Evolutionary conservation across 2,113 vertebrate genomes (phyloP), one percentile per base, ranked within the genome.

Genomic region (Triplophysa siluroides): DNA sequence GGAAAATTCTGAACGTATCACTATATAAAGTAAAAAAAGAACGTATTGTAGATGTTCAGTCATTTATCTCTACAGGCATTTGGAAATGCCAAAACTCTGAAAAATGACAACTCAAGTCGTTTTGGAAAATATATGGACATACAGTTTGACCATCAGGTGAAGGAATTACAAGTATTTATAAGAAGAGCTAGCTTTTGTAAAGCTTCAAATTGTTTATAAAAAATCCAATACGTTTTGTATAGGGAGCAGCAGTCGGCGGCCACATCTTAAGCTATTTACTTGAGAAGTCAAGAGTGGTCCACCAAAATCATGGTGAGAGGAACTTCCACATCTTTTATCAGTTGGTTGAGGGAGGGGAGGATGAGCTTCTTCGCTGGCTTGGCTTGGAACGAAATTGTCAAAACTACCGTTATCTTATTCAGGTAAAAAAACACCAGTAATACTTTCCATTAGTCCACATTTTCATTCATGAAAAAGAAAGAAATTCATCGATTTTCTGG

Each of bases 101-200:
- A 95, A 85, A 99, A 99, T 21, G 96, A 99, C 93, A 99, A 99
- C 90, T 99, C 98, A 0, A 99, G 98, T 86, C 93, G 98, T 11
- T 99, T 99, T 91, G 98, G 98, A 80, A 99, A 99, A 83, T 99
- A 99, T 85, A 98, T 99, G 98, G 98, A 99, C 38, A 98, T 99
- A 87, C 96, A 99, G 82, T 99, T 99, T 91, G 93, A 98, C 89
- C 94, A 94, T 77, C 93, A 96, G 96, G 97, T 99, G 92, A 87
- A 79, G 24, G 23, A 21, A 43, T 64, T 43, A 0, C 2, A 63
- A 5, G 19, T 9, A 14, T 12, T 62, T 8, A 29, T 47, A 18
- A 73, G 2, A 7, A 18, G 26, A 50, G n/a, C 41, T 43, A 26
- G 24, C 12, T 29, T 23, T 63, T 72, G 10, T 76, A 10, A 29